Percentiles rank a stretch among this genome's conserved stretches.
phyloP scores from a whole-genome alignment of 53 echinoderm and acorn worm species.

The Echinarachnius parma region DNA sequence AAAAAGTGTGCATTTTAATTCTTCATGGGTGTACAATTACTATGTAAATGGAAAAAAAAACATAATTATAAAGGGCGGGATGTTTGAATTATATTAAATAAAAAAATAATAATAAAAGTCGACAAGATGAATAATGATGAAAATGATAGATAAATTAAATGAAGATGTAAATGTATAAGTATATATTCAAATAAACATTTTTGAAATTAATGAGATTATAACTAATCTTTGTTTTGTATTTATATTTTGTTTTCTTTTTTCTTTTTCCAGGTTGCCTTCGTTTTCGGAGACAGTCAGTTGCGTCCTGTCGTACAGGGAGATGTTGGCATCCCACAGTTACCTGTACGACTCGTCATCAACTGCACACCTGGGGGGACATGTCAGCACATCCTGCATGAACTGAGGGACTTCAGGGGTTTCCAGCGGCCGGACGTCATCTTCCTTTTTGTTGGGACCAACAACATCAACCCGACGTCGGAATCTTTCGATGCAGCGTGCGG shows the following conservation, averaged over 20 bases:
- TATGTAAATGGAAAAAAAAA: no score
- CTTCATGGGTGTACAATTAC: no score
- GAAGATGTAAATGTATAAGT: no score
- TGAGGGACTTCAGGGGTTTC: conserved; percentile 1
- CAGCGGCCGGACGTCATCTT: conserved; percentile 1
- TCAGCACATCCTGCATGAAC: conserved; percentile 18
- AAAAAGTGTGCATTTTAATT: no score
- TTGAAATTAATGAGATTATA: no score
- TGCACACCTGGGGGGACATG: conserved; percentile 33
- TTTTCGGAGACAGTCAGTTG: conserved; percentile 30
- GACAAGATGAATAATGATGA: no score
- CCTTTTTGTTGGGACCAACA: conserved; percentile 25
- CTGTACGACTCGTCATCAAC: conserved; percentile 16
- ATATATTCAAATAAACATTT: no score
- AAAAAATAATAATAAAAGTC: no score
- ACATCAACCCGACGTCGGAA: not conserved
- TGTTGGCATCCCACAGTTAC: conserved; percentile 2
- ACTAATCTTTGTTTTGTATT: no score
- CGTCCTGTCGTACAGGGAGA: conserved; percentile 15
- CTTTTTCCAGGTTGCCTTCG: conserved; percentile 6
- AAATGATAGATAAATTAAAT: no score
- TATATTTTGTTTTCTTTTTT: not conserved
- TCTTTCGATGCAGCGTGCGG: conserved; percentile 3
- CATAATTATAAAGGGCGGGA: no score
- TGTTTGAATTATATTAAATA: no score